Evolutionary conservation across 2,113 vertebrate genomes (phyloP).

Genomic region (Cyrtonyx montezumae): DNA sequence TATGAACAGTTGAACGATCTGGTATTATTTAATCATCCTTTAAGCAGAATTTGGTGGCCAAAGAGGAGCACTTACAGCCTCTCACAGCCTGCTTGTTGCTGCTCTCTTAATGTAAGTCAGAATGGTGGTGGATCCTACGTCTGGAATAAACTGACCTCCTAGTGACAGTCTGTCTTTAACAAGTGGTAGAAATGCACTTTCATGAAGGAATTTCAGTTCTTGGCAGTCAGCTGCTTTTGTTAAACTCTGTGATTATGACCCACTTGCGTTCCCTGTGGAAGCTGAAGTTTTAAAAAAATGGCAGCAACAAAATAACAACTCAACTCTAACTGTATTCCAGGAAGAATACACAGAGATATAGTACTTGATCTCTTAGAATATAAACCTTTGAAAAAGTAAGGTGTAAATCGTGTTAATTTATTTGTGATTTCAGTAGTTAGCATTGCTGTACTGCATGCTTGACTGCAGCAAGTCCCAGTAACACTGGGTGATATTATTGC

Average conservation of each 20-base stretch:
- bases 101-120: not conserved
- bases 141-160: not conserved
- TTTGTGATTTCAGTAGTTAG: conserved; percentile 12
- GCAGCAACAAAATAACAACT: not conserved
- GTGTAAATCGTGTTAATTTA: not conserved
- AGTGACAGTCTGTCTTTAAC: not conserved
- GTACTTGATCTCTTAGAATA: not conserved
- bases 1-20: not conserved
- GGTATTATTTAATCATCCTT: not conserved
- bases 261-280: not conserved
- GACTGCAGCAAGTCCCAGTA: conserved; percentile 25
- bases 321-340: not conserved
- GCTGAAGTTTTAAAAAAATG: not conserved
- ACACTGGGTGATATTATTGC: not conserved
- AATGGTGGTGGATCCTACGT: not conserved
- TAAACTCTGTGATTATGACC: not conserved
- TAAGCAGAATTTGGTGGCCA: not conserved
- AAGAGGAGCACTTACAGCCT: not conserved
- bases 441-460: conserved; percentile 29
- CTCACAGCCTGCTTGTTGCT: not conserved
- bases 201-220: not conserved
- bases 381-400: not conserved
- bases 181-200: not conserved
- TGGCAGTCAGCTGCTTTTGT: not conserved
- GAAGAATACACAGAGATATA: not conserved